Percentiles rank a stretch among this genome's conserved stretches.
Conservation (phyloP, 2,888 invertebrate species). For the Lepidocyrtoides sp. region DNA sequence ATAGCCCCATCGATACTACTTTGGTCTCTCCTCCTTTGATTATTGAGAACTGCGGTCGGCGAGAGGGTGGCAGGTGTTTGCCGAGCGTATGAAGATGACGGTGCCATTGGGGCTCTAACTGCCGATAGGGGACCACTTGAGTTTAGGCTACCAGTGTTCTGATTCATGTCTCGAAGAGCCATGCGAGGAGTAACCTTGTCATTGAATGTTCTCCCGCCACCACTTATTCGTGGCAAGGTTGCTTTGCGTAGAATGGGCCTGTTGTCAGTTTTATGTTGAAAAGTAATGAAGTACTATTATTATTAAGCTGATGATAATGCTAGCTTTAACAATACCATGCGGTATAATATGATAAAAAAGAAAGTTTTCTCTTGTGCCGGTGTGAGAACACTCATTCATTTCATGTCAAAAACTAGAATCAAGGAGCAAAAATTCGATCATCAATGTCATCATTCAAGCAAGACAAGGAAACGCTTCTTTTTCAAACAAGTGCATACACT, state of each 20-base stretch:
- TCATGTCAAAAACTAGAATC: neutral
- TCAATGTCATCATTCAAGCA: neutral
- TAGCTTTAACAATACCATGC: neutral
- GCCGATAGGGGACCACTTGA: conserved; percentile 20
- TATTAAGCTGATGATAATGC: neutral
- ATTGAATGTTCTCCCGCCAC: neutral
- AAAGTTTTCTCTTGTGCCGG: neutral
- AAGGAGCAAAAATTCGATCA: neutral
- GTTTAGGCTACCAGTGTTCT: neutral
- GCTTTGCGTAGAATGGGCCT: neutral
- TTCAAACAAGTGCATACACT: neutral
- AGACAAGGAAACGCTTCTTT: neutral
- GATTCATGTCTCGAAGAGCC: neutral
- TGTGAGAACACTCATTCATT: neutral
- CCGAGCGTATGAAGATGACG: conserved; percentile 42
- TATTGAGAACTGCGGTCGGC: conserved; percentile 13
- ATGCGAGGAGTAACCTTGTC: conserved; percentile 13
- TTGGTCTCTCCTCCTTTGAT: neutral
- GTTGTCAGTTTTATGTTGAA: neutral
- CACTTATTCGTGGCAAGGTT: conserved; percentile 1
- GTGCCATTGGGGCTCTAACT: conserved; percentile 20
- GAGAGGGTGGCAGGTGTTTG: conserved; percentile 46
- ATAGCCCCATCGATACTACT: conserved; percentile 24
- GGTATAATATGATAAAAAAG: neutral
- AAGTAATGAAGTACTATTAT: neutral